Conservation (phyloP, 2,113 vertebrate species). For the Grammomys surdaster region DNA sequence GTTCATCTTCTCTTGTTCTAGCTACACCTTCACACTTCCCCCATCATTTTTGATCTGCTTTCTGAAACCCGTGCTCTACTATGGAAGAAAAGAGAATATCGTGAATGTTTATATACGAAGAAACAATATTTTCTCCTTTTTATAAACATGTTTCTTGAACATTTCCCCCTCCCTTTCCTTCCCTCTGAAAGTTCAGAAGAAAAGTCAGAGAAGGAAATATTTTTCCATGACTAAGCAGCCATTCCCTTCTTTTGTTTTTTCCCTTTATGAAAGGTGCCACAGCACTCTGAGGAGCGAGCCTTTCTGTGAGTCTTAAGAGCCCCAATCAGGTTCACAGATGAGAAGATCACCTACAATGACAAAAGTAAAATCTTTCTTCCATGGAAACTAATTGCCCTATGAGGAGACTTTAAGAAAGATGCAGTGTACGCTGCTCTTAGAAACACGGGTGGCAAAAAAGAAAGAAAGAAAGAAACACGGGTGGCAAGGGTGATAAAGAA, state of each 20-base stretch:
- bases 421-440: neutral
- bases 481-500: slow-evolving; percentile 1
- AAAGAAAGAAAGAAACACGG: neutral
- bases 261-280: slow-evolving; percentile 52
- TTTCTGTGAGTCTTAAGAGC: slow-evolving; percentile 49
- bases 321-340: slow-evolving; percentile 58
- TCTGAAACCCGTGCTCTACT: neutral
- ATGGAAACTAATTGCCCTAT: slow-evolving; percentile 53
- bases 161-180: slow-evolving; percentile 17
- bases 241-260: slow-evolving; percentile 2
- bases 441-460: neutral
- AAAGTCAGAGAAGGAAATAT: slow-evolving; percentile 10
- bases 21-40: neutral
- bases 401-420: slow-evolving; percentile 46
- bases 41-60: slow-evolving; percentile 16
- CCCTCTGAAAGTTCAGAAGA: neutral
- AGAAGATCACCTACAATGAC: slow-evolving; percentile 51
- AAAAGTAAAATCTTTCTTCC: slow-evolving; percentile 61
- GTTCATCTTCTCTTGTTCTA: neutral
- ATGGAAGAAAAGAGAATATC: neutral
- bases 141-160: neutral
- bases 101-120: neutral
- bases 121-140: neutral
- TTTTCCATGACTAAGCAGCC: slow-evolving; percentile 15
- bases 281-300: slow-evolving; percentile 42